phyloP scores from a whole-genome alignment of 2,888 invertebrate genomes.

The Orthosia gracilis region DNA sequence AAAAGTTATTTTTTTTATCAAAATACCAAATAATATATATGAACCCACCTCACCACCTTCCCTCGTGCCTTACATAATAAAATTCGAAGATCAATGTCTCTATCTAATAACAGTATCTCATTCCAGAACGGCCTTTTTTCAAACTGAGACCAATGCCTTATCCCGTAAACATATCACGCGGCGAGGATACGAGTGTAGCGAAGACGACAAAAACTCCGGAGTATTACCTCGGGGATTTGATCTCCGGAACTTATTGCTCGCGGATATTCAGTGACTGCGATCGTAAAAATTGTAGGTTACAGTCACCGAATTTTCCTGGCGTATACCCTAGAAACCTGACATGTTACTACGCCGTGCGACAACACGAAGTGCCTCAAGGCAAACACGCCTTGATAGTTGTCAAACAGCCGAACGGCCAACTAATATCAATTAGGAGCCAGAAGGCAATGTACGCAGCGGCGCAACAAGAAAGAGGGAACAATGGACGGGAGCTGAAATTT shows the following conservation, averaged over 20 bases:
- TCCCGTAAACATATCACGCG: constrained; percentile 89
- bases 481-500: constrained; percentile 92
- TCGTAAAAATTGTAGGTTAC: constrained; percentile 96
- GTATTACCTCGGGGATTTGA: constrained; percentile 96
- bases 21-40: constrained; percentile 26
- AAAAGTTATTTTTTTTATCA: too few species aligned
- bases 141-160: constrained; percentile 87
- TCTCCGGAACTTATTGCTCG: constrained; percentile 97
- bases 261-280: constrained; percentile 98
- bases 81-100: constrained; percentile 54
- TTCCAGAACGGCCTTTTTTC: constrained; percentile 90
- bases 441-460: constrained; percentile 92
- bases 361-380: constrained; percentile 96
- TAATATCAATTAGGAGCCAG: constrained; percentile 96
- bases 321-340: constrained; percentile 98
- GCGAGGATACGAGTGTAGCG: constrained; percentile 83
- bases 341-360: constrained; percentile 97
- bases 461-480: constrained; percentile 91
- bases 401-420: constrained; percentile 95
- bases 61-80: constrained; percentile 41
- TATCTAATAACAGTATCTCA: constrained; percentile 72
- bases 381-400: constrained; percentile 97
- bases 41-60: constrained; percentile 10
- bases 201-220: constrained; percentile 90
- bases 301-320: constrained; percentile 98